phyloP scores from a whole-genome alignment of 1,140 invertebrate genomes.

The Ridgeia piscesae region DNA sequence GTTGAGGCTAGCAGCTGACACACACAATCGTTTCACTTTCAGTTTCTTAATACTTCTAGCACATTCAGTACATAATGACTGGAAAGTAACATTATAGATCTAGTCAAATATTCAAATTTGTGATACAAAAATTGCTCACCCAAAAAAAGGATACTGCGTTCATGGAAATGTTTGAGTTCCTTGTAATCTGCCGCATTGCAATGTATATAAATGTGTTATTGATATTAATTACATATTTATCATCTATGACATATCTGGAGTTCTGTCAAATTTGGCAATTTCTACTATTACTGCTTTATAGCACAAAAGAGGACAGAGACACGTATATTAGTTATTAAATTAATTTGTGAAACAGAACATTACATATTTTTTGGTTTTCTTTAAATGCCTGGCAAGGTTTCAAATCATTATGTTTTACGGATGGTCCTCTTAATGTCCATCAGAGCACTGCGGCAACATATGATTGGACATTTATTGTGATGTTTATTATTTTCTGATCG shows the following conservation, averaged over 20 bases:
- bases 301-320: too few relatives aligned
- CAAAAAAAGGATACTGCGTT: not conserved
- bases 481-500: too few relatives aligned
- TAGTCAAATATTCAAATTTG: not conserved
- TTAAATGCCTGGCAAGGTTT: not conserved
- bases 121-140: not conserved
- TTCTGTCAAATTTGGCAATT: not conserved
- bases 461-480: too few relatives aligned
- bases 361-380: too few relatives aligned
- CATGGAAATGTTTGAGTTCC: not conserved
- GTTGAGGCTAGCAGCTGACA: constrained; percentile 55
- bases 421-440: too few relatives aligned
- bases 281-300: not conserved
- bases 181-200: not conserved
- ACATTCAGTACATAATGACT: constrained; percentile 32
- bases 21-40: constrained; percentile 6
- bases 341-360: too few relatives aligned
- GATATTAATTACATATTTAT: not conserved
- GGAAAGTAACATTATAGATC: not conserved
- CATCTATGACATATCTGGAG: not conserved
- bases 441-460: too few relatives aligned
- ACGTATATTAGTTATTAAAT: too few relatives aligned
- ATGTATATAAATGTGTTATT: not conserved
- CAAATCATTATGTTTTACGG: too few relatives aligned
- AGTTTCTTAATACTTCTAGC: constrained; percentile 26